Base-by-base conservation (phyloP, 2,113 vertebrate species). In the Brienomyrus longianalis region DNA sequence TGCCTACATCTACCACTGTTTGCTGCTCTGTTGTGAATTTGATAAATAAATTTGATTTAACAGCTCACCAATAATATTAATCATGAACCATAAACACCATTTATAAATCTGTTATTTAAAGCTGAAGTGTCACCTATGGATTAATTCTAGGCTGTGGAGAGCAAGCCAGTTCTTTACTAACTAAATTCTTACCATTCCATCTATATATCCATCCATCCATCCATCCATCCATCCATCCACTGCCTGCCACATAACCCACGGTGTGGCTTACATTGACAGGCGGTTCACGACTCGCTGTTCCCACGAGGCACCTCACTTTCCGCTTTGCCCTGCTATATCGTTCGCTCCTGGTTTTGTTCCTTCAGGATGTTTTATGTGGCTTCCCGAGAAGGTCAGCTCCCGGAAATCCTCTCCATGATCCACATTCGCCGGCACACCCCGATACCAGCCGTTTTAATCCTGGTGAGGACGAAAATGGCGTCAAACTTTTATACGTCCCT, bases 331-430 rank as follows among this genome's bases (percentile, higher is more conserved):
- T 27, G 35, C 35, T 47, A 2, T 27, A 9, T 59, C 54, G 47
- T 47, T 17, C 74, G 52, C 1, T 7, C 59, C 45, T n/a, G 8
- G 56, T 23, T 89, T 3, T 88, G 87, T 95, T 92, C 93, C 93
- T 90, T 92, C 93, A 99, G 98, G 96, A 97, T 97, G 95, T 99
- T 99, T 94, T 98, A 95, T 11, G 98, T 99, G 83, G 98, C 98
- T 0, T 99, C 98, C 70, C 98, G 98, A 74, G 98, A 99, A 95
- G 97, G 98, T 93, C 98, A 99, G 91, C 97, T 99, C 92, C 98
- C 98, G 2, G 96, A 97, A 94, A 97, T 99, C 92, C 95, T 99
- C 91, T 99, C 97, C 91, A 99, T 99, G 98, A 97, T 99, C 95
- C 98, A 99, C 89, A 93, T 99, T 92, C 97, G 94, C 92, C 97